phyloP scores from a whole-genome alignment of 2,113 vertebrate species.

The Xiphorhynchus elegans region DNA sequence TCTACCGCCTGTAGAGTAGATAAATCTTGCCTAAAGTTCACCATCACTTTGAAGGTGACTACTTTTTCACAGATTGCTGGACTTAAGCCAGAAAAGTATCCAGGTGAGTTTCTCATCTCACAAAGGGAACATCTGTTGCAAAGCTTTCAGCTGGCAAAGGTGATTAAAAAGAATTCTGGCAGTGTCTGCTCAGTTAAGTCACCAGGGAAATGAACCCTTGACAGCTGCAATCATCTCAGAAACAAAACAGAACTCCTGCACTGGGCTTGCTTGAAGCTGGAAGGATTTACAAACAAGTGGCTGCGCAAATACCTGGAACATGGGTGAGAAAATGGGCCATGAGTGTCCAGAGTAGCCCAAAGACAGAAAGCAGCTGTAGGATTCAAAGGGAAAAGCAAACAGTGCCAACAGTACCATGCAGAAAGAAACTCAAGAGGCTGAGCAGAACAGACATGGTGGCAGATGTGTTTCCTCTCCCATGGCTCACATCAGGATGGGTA shows the following conservation, averaged over 20 bases:
- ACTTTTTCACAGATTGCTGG: fast-evolving
- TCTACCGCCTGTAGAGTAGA: neutral
- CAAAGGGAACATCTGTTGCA: neutral
- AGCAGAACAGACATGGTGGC: neutral
- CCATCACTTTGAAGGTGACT: neutral
- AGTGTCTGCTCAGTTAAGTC: neutral
- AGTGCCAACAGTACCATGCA: fast-evolving
- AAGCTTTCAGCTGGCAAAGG: neutral
- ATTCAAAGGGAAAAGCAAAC: neutral
- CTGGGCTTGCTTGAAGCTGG: neutral
- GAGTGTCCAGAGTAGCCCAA: neutral
- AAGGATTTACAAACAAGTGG: fast-evolving
- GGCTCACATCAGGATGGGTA: neutral
- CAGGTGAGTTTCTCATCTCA: neutral
- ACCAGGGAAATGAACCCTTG: neutral
- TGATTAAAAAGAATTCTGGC: neutral
- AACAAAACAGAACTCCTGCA: neutral
- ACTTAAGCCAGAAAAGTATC: neutral
- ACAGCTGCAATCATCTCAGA: neutral
- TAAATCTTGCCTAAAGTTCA: neutral
- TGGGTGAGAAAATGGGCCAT: fast-evolving
- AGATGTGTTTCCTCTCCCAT: fast-evolving
- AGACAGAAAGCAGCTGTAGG: neutral
- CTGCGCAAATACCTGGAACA: neutral
- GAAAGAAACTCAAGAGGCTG: neutral